phyloP scores from a whole-genome alignment of 1,140 invertebrate genomes.

The Drosophila ohnishii region DNA sequence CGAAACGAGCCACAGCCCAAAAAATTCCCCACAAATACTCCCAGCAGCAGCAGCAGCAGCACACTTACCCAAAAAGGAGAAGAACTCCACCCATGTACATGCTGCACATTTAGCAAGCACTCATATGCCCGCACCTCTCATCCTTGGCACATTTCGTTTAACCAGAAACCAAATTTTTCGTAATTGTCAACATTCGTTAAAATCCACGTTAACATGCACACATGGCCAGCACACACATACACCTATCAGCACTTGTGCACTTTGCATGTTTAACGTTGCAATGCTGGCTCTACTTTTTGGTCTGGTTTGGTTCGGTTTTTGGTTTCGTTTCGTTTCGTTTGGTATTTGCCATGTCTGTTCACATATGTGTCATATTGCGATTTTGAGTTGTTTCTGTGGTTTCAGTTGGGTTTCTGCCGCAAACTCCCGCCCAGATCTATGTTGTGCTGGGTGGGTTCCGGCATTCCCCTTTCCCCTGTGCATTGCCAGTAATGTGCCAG shows the following conservation, averaged over 20 bases:
- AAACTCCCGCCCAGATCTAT: slow-evolving; percentile 10
- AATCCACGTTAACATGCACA: slow-evolving; percentile 65
- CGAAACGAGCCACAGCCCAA: slow-evolving; percentile 76
- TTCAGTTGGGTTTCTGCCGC: slow-evolving; percentile 49
- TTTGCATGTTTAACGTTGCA: slow-evolving; percentile 74
- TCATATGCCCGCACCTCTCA: slow-evolving; percentile 38
- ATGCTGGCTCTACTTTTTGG: slow-evolving; percentile 48
- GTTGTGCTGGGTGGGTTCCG: slow-evolving; percentile 13
- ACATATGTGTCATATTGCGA: slow-evolving; percentile 79
- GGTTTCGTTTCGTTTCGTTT: slow-evolving; percentile 58
- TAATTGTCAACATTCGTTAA: slow-evolving; percentile 81
- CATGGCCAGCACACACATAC: slow-evolving; percentile 1
- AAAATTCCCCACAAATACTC: slow-evolving; percentile 57
- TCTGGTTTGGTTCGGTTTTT: slow-evolving; percentile 28
- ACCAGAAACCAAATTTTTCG: slow-evolving; percentile 78
- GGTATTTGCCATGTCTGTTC: slow-evolving; percentile 67
- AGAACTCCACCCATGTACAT: slow-evolving; percentile 30
- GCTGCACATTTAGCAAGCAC: slow-evolving; percentile 39
- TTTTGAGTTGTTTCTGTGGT: slow-evolving; percentile 77
- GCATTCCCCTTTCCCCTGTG: background rate
- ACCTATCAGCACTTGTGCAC: slow-evolving; percentile 71
- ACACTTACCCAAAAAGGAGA: slow-evolving; percentile 17
- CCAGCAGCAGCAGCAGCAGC: slow-evolving; percentile 21
- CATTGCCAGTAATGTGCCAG: slow-evolving; percentile 48
- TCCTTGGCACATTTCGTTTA: slow-evolving; percentile 61